These are phyloP conservation scores for Metacarcinus magister DNA, from an alignment of 2,888 invertebrate genomes.

Conservation along the genomic window DNA sequence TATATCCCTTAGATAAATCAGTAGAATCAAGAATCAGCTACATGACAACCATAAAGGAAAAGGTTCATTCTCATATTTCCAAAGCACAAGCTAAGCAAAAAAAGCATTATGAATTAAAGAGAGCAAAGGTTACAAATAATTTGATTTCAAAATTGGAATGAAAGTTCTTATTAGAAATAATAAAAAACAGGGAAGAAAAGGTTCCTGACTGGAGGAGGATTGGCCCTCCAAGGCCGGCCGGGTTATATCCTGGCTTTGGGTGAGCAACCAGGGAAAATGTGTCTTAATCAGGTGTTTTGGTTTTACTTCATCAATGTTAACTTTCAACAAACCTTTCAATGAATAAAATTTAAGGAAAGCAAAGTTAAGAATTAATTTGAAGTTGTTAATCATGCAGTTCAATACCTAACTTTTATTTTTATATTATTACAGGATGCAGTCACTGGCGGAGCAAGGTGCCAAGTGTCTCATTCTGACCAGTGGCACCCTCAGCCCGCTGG, in stretches of 20 bases:
- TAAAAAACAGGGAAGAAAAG: too few relatives aligned
- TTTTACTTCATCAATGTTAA: background rate
- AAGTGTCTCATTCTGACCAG: constrained; percentile 96
- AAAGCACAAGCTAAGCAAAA: background rate
- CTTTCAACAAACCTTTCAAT: too few relatives aligned
- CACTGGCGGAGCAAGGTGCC: constrained; percentile 91
- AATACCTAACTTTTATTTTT: background rate
- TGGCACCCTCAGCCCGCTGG: constrained; percentile 97
- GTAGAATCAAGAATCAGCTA: too few relatives aligned
- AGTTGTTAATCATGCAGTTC: too few relatives aligned
- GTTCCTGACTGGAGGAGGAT: too few relatives aligned
- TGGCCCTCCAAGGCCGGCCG: constrained; percentile 74
- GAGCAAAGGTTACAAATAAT: background rate
- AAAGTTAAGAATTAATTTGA: too few relatives aligned
- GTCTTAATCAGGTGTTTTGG: constrained; percentile 54
- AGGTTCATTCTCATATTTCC: background rate
- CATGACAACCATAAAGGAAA: background rate
- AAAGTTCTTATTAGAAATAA: too few relatives aligned
- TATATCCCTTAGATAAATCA: too few relatives aligned
- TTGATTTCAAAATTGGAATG: background rate
- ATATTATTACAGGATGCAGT: constrained; percentile 90
- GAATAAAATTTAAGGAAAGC: too few relatives aligned
- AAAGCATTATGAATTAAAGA: background rate
- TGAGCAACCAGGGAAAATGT: constrained; percentile 84
- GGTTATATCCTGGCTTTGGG: constrained; percentile 89